phyloP scores from a whole-genome alignment of 2,797 vertebrate species.

The Benthosema pterotum region DNA sequence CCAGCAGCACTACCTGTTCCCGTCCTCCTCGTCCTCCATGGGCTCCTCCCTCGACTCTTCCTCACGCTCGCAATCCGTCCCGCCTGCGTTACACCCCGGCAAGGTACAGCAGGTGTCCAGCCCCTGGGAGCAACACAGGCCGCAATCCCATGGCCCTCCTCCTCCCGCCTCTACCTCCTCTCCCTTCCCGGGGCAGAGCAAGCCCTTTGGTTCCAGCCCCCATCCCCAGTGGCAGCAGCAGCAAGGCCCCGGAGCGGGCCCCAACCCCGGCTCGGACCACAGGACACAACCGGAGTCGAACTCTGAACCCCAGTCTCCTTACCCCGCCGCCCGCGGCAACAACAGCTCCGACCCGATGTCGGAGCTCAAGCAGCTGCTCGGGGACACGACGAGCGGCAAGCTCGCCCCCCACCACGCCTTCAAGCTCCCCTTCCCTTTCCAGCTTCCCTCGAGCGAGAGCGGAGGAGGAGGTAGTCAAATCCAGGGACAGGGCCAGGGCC shows the following conservation, averaged over 20 bases:
- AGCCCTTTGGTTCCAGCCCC: conserved; percentile 65
- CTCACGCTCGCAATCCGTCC: conserved; percentile 75
- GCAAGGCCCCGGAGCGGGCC: conserved; percentile 55
- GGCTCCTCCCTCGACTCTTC: conserved; percentile 60
- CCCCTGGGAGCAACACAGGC: conserved; percentile 77
- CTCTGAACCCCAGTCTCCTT: conserved; percentile 69
- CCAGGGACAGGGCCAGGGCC: conserved; percentile 52
- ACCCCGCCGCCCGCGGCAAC: conserved; percentile 46
- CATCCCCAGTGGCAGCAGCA: conserved; percentile 72
- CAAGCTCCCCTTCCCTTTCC: conserved; percentile 82
- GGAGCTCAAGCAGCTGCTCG: conserved; percentile 93
- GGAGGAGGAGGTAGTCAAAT: conserved; percentile 58
- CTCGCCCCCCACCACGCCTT: conserved; percentile 87
- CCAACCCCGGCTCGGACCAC: conserved; percentile 67
- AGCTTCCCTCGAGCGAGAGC: conserved; percentile 68
- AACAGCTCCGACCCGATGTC: conserved; percentile 89
- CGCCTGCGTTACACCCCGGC: conserved; percentile 75
- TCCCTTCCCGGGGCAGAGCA: conserved; percentile 73
- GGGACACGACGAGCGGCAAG: conserved; percentile 82
- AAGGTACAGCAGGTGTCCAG: conserved; percentile 59
- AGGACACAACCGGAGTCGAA: conserved; percentile 71
- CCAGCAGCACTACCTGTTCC: conserved; percentile 62
- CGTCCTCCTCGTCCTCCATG: conserved; percentile 62
- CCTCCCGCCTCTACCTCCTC: conserved; percentile 73
- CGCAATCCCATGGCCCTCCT: conserved; percentile 77